Evolutionary conservation across 2,888 invertebrate genomes (phyloP).

Genomic region (Cerastis rubricosa): DNA sequence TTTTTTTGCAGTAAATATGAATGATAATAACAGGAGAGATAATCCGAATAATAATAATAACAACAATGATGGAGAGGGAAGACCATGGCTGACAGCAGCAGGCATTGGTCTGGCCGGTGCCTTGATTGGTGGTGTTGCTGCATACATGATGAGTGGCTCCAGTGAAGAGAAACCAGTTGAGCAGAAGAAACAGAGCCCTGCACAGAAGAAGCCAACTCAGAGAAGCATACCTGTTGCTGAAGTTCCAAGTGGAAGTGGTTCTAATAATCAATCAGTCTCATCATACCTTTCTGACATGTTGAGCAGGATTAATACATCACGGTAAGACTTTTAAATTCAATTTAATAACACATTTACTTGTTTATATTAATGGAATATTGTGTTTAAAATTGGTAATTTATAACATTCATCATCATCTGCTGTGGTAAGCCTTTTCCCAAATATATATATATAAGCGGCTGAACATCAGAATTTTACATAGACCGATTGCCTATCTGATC

Average conservation of each 20-base stretch:
- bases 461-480: neutral
- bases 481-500: neutral
- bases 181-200: neutral
- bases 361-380: too few species aligned
- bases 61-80: slow-evolving; percentile 3
- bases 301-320: slow-evolving; percentile 37
- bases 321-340: slow-evolving; percentile 29
- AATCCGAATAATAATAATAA: slow-evolving; percentile 22
- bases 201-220: neutral
- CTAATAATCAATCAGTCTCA: slow-evolving; percentile 10
- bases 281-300: slow-evolving; percentile 49
- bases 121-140: slow-evolving; percentile 51
- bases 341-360: neutral
- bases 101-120: slow-evolving; percentile 54
- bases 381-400: neutral
- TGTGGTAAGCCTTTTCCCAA: neutral
- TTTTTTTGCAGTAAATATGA: slow-evolving; percentile 40
- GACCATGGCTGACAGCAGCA: slow-evolving; percentile 38
- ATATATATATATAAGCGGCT: neutral
- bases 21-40: slow-evolving; percentile 14
- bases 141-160: slow-evolving; percentile 49
- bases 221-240: neutral
- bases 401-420: neutral
- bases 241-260: neutral
- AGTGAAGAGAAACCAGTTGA: neutral